A percentile compares a stretch with the other conserved stretches of the same genome.
These are phyloP conservation scores for Allygus modestus DNA, from an alignment of 2,888 invertebrate species.

Conservation along the genomic window DNA sequence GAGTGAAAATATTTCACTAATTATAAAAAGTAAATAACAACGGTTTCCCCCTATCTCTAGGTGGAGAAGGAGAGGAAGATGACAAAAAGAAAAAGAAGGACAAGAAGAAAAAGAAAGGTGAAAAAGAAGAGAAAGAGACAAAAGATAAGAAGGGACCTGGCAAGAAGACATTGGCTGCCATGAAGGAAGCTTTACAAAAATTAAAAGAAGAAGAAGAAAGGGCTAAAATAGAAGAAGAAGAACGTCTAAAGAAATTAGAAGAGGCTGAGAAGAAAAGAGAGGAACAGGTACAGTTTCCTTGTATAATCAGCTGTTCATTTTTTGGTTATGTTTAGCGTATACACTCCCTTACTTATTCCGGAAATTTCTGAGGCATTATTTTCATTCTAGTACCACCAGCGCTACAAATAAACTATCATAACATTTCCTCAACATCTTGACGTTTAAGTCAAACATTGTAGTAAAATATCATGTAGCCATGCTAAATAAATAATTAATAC, in stretches of 20 bases:
- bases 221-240: constrained; percentile 85
- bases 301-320: too few relatives aligned
- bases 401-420: too few relatives aligned
- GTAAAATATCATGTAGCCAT: too few relatives aligned
- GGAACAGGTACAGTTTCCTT: constrained; percentile 79
- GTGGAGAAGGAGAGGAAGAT: constrained; percentile 63
- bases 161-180: constrained; percentile 91
- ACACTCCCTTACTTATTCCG: too few relatives aligned
- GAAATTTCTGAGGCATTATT: too few relatives aligned
- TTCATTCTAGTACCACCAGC: too few relatives aligned
- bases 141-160: constrained; percentile 78
- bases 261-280: constrained; percentile 85
- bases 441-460: too few relatives aligned
- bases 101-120: constrained; percentile 70
- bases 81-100: constrained; percentile 69
- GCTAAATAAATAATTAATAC: too few relatives aligned
- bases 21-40: too few relatives aligned
- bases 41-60: not conserved
- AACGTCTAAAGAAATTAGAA: constrained; percentile 85
- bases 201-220: constrained; percentile 94
- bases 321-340: not conserved
- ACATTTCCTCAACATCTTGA: too few relatives aligned
- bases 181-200: constrained; percentile 94
- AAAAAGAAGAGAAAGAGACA: constrained; percentile 72
- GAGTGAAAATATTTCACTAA: too few relatives aligned